Conservation (phyloP, 1,140 invertebrate genomes). For the Cherax destructor region DNA sequence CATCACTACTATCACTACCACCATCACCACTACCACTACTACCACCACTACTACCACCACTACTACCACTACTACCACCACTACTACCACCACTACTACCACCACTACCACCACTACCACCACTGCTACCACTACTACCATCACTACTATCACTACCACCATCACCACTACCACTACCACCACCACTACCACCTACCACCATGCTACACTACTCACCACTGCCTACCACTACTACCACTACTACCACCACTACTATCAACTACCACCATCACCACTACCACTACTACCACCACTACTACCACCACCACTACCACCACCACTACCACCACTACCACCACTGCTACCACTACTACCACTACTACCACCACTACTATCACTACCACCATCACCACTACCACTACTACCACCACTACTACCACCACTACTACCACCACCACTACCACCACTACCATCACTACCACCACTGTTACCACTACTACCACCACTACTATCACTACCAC, state of each 20-base stretch:
- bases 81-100: not conserved
- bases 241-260: not conserved
- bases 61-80: not conserved
- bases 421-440: not conserved
- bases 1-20: not conserved
- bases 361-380: not conserved
- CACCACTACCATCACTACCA: not conserved
- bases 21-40: not conserved
- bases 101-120: not conserved
- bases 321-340: not conserved
- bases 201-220: not conserved
- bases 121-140: not conserved
- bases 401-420: not conserved
- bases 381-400: not conserved
- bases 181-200: not conserved
- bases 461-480: not conserved
- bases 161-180: not conserved
- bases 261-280: not conserved
- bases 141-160: not conserved
- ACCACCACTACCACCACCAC: not conserved
- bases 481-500: not conserved
- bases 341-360: slow-evolving; percentile 1
- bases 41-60: not conserved
- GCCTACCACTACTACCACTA: not conserved
- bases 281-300: not conserved